Conservation (phyloP, 1,140 invertebrate species). For the Tribolium madens region DNA sequence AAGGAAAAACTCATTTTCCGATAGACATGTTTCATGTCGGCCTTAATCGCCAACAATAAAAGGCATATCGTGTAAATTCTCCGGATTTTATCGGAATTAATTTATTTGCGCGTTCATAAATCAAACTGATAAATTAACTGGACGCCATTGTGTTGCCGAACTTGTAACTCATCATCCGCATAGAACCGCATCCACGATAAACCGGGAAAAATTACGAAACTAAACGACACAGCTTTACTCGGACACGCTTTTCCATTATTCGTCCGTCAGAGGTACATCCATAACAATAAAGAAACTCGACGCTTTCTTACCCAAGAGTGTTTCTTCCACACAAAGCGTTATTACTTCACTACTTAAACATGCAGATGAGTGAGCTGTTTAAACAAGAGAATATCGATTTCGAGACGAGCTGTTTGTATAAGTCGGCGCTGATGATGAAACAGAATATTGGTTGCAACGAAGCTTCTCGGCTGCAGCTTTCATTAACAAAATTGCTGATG, state of each 20-base stretch:
- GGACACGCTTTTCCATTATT: slow-evolving; percentile 29
- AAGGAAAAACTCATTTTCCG: slow-evolving; percentile 29
- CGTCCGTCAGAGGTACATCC: background rate
- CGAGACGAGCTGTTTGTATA: slow-evolving; percentile 5
- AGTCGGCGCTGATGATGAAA: slow-evolving; percentile 8
- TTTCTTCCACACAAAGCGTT: background rate
- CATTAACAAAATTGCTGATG: slow-evolving; percentile 10
- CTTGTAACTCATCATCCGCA: slow-evolving; percentile 36
- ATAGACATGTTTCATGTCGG: slow-evolving; percentile 38
- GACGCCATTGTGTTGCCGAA: slow-evolving; percentile 32
- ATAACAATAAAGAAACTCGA: slow-evolving; percentile 7
- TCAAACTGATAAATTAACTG: slow-evolving; percentile 39
- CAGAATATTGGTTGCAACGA: slow-evolving; percentile 7
- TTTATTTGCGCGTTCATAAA: slow-evolving; percentile 30
- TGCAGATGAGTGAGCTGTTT: slow-evolving; percentile 28
- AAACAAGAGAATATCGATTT: slow-evolving; percentile 19
- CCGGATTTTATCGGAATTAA: slow-evolving; percentile 34
- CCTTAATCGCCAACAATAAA: slow-evolving; percentile 35
- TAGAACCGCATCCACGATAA: slow-evolving; percentile 22
- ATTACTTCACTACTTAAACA: slow-evolving; percentile 3
- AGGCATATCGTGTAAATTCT: slow-evolving; percentile 36
- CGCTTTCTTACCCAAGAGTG: background rate
- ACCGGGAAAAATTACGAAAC: slow-evolving; percentile 20
- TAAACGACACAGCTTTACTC: slow-evolving; percentile 29
- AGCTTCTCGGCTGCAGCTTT: slow-evolving; percentile 7